phyloP scores from a whole-genome alignment of 2,888 invertebrate species.

The Rhodophaea formosa region DNA sequence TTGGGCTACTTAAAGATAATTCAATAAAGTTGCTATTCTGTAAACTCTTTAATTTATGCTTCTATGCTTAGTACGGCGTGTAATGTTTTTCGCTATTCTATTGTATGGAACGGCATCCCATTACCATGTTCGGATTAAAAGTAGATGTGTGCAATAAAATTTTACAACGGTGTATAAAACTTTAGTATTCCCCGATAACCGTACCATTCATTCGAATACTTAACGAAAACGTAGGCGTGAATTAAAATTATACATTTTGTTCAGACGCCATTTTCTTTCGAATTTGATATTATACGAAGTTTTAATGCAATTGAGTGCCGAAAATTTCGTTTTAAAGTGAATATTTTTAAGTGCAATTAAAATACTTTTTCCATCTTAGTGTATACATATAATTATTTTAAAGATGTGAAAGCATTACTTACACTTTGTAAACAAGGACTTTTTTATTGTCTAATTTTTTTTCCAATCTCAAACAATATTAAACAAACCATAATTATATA shows the following conservation, averaged over 20 bases:
- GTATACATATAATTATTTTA: too few relatives aligned
- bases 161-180: conserved; percentile 54
- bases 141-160: conserved; percentile 53
- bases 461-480: too few relatives aligned
- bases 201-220: conserved; percentile 40
- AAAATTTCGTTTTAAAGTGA: too few relatives aligned
- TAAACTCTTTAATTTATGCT: background rate
- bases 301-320: background rate
- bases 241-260: conserved; percentile 25
- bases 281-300: background rate
- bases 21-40: background rate
- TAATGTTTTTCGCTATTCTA: conserved; percentile 13
- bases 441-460: too few relatives aligned
- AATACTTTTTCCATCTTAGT: too few relatives aligned
- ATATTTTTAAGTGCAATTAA: too few relatives aligned
- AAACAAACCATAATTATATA: too few relatives aligned
- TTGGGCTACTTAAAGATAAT: too few relatives aligned
- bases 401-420: too few relatives aligned
- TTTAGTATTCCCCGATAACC: conserved; percentile 58
- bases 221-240: conserved; percentile 28
- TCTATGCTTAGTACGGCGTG: conserved; percentile 4
- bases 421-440: too few relatives aligned
- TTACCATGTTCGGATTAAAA: conserved; percentile 43
- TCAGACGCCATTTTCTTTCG: conserved; percentile 22
- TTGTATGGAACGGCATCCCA: conserved; percentile 6